phyloP scores from a whole-genome alignment of 2,888 invertebrate genomes.

The Microctonus hyperodae region DNA sequence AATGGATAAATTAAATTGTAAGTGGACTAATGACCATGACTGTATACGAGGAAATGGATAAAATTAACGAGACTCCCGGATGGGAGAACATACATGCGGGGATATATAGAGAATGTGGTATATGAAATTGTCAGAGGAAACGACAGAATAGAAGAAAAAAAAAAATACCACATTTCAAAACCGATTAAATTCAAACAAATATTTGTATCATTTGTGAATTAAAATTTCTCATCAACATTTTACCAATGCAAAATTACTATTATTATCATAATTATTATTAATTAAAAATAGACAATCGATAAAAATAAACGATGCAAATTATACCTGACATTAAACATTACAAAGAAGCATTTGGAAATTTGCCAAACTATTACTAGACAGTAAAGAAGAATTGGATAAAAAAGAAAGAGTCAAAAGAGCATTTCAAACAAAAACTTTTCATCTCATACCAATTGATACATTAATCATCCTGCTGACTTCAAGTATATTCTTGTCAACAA shows the following conservation, averaged over 20 bases:
- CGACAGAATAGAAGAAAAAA: not conserved
- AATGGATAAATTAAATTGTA: conserved; percentile 17
- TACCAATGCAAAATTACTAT: too few species aligned
- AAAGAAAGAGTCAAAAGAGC: not conserved
- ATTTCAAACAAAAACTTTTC: not conserved
- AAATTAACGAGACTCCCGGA: conserved; percentile 14
- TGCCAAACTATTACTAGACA: conserved; percentile 13
- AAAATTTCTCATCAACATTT: not conserved
- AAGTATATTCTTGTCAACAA: conserved; percentile 8
- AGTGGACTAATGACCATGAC: conserved; percentile 2
- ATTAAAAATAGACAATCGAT: not conserved
- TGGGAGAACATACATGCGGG: not conserved
- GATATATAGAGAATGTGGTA: not conserved
- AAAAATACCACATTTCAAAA: not conserved
- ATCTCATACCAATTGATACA: conserved; percentile 3
- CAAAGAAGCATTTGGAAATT: conserved; percentile 7
- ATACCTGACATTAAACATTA: conserved; percentile 19
- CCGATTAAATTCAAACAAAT: not conserved
- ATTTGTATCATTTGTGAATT: not conserved
- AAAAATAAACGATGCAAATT: not conserved
- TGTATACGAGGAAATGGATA: conserved; percentile 9
- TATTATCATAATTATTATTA: not conserved
- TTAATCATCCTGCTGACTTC: not conserved
- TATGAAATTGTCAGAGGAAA: not conserved
- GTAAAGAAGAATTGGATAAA: not conserved